These are phyloP conservation scores for Ptychadena robeensis DNA, from an alignment of 2,797 vertebrate species.

Conservation along the genomic window DNA sequence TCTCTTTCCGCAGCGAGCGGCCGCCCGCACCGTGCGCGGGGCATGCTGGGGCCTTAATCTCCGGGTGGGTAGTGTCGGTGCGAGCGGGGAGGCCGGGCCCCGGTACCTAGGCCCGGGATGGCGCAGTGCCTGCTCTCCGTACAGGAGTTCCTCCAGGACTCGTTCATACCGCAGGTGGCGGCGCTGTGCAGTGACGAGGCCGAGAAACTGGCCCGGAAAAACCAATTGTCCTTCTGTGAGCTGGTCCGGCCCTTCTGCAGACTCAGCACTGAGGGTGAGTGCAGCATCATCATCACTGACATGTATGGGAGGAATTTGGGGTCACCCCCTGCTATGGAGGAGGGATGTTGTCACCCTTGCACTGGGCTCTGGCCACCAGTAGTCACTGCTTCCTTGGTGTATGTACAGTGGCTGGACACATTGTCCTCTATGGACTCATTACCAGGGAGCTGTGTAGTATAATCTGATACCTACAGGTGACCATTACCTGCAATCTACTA, in stretches of 20 bases:
- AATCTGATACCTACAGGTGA: too few relatives aligned
- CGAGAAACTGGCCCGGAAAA: conserved; percentile 88
- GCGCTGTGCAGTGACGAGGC: conserved; percentile 94
- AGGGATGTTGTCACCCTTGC: too few relatives aligned
- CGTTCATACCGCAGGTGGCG: conserved; percentile 94
- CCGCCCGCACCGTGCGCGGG: not conserved
- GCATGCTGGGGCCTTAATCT: conserved; percentile 23
- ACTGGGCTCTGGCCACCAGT: too few relatives aligned
- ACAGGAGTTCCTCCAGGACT: conserved; percentile 96
- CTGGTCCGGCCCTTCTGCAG: conserved; percentile 93
- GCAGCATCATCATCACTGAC: not conserved
- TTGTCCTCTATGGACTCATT: too few relatives aligned
- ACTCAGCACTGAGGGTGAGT: conserved; percentile 93
- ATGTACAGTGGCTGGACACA: too few relatives aligned
- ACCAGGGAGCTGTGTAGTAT: too few relatives aligned
- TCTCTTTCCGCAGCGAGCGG: not conserved
- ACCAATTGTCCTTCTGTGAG: conserved; percentile 91
- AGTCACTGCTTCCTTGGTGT: too few relatives aligned
- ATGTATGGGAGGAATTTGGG: not conserved
- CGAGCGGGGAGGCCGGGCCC: conserved; percentile 43
- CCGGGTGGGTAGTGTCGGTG: conserved; percentile 58
- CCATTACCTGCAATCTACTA: too few relatives aligned
- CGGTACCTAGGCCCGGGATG: conserved; percentile 73
- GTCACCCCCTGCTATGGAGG: too few relatives aligned
- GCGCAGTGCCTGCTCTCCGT: conserved; percentile 94